Base-by-base conservation (phyloP, 1,140 invertebrate genomes). In the Neuroterus valhalla region DNA sequence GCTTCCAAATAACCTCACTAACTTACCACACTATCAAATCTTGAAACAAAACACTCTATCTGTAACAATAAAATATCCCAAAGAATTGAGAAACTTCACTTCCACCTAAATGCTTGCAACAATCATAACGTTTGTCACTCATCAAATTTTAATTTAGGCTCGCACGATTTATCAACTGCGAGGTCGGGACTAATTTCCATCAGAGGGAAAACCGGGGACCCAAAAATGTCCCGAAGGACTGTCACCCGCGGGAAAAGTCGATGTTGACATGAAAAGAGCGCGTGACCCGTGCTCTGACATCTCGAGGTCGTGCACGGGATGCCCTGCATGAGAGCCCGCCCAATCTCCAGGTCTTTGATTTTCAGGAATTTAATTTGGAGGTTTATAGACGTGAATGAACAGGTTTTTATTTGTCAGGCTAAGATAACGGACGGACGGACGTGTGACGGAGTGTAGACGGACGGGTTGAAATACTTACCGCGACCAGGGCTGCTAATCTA, bases 401-500 rank as follows among this genome's bases (percentile, higher is more conserved):
- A 14, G 12, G 23, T 62, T 38, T 62, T 62, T n/a, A n/a, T 62
- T 62, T 62, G 26, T 2, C 12, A 5, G 55, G 8, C 10, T 21
- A 12, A 15, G 15, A 62, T 62, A 31, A 62, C 31, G 55, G 55
- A 62, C 31, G 55, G 23, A 38, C 14, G 23, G 23, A 62, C 21
- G 23, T 62, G 8, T 62, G 55, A 19, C n/a, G 46, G 11, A 10
- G 11, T 21, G 3, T 50, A 50, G 23, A 14, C 3, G 23, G 23
- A 62, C 23, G 23, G 14, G 55, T 38, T 62, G 55, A 62, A 62
- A 31, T 62, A 88, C 94, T 94, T 93, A 97, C 96, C 94, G 96
- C 96, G 93, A 96, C 96, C 84, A 98, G 93, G 89, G 96, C 97
- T 92, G 96, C 96, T 93, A 98, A 96, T 94, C 97, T 96, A 94